Evolutionary conservation across 53 echinoderm and acorn worm species (phyloP), one percentile per base, ranked within the genome.

Genomic region (Mesocentrotus franciscanus): DNA sequence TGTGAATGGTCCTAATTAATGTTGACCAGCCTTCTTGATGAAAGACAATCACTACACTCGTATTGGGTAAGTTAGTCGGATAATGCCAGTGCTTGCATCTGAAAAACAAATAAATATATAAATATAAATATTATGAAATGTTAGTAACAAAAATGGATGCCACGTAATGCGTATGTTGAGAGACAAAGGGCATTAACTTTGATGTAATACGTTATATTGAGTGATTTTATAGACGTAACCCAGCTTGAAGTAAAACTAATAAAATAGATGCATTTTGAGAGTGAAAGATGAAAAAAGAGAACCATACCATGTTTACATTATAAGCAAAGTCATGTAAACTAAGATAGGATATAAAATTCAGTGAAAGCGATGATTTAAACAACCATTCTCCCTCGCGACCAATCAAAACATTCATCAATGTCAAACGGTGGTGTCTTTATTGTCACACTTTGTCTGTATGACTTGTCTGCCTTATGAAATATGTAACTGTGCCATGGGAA

Each of bases 1-100:
- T 99, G 84, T 97, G 99, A 15, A 99, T 78, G 29, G 99, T 99
- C 30, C 99, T 92, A 71, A 98, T 75, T 34, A 99, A 89, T 4
- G 99, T 99, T 16, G 98, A 96, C 99, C 99, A 99, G 6, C 98
- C 99, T 70, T 99, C 99, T 60, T 99, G 98, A 72, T 99, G 99
- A 79, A 99, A 99, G 15, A 99, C 97, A 27, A 99, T 92, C 11
- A 97, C 95, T 2, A 99, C 97, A 92, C 98, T 99, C 13, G 96
- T 94, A 15, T 92, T 95, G 20, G 99, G 99, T 24, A 99, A 93
- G 30, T 64, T 90, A 17, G 90, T 95, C 14, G 99, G 98, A 58
- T 99, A 99, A 76, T 98, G 97, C 99, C 99, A 99, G 81, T 95
- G 96, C 95, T 95, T 96, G 95, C 99, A 99, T 95, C 99, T 99